Evolutionary conservation across 2,113 vertebrate species (phyloP).

Genomic region (Coptodon bakossiorum): DNA sequence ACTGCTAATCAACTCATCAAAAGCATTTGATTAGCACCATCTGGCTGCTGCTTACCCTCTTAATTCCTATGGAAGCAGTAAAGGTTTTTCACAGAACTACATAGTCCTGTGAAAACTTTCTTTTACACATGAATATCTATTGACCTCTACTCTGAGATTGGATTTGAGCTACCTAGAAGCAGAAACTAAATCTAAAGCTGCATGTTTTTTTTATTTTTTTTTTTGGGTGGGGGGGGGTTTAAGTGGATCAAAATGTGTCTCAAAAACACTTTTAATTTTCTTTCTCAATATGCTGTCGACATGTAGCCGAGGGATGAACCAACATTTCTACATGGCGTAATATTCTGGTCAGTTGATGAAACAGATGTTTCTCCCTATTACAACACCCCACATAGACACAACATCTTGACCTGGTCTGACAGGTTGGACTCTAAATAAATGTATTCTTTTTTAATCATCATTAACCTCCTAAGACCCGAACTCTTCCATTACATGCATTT

Average conservation of each 20-base stretch:
- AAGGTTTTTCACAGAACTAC: not conserved
- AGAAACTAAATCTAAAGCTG: not conserved
- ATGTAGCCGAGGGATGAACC: not conserved
- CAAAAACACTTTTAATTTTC: not conserved
- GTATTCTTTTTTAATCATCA: not conserved
- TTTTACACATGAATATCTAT: not conserved
- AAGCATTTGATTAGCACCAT: not conserved
- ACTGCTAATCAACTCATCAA: not conserved
- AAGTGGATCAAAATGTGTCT: not conserved
- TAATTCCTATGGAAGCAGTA: not conserved
- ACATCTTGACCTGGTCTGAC: not conserved
- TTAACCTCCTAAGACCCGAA: too few relatives aligned
- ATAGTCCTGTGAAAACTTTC: not conserved
- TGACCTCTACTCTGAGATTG: not conserved
- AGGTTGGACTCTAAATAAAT: not conserved
- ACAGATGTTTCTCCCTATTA: not conserved
- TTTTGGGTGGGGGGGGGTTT: not conserved
- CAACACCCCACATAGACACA: not conserved
- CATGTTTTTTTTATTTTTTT: accelerated
- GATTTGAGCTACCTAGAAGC: not conserved
- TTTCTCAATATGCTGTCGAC: not conserved
- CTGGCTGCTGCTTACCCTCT: not conserved
- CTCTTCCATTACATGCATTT: too few relatives aligned
- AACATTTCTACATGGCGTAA: not conserved
- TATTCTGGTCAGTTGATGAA: not conserved